Conservation (phyloP, 2,888 invertebrate genomes). For the Sminthurinus aureus region DNA sequence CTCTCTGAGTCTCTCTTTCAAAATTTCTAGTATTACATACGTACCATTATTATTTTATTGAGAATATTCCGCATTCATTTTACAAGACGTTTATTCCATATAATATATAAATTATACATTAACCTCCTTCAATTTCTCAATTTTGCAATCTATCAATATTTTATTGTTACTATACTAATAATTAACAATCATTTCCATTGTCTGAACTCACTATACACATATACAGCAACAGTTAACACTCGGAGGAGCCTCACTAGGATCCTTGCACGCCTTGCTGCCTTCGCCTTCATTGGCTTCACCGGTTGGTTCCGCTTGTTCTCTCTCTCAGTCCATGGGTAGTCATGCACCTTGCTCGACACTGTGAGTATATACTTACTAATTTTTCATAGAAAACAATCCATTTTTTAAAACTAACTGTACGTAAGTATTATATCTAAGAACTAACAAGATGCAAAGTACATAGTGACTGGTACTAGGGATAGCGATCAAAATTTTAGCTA, state of each 20-base stretch:
- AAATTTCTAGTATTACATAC: neutral
- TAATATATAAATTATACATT: no score
- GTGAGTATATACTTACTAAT: slow-evolving; percentile 21
- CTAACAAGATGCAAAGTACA: no score
- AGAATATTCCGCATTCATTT: neutral
- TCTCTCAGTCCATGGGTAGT: slow-evolving; percentile 67
- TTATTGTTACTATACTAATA: slow-evolving; percentile 24
- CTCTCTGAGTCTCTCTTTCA: slow-evolving; percentile 2
- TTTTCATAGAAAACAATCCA: no score
- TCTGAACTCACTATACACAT: slow-evolving; percentile 54
- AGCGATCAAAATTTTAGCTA: no score
- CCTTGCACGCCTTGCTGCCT: slow-evolving; percentile 82
- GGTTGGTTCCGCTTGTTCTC: slow-evolving; percentile 78
- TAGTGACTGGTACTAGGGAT: no score
- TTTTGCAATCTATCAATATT: neutral
- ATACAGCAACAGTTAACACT: slow-evolving; percentile 68
- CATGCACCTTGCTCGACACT: slow-evolving; percentile 96
- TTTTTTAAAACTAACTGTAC: no score
- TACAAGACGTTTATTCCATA: neutral
- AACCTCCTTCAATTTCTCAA: neutral
- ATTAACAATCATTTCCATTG: slow-evolving; percentile 31
- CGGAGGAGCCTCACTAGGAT: slow-evolving; percentile 58
- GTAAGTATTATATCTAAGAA: no score
- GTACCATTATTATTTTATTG: neutral
- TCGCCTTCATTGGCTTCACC: slow-evolving; percentile 92